These are phyloP conservation scores for Enteromius viviparus DNA, from an alignment of 2,797 vertebrate species.

Conservation along the genomic window DNA sequence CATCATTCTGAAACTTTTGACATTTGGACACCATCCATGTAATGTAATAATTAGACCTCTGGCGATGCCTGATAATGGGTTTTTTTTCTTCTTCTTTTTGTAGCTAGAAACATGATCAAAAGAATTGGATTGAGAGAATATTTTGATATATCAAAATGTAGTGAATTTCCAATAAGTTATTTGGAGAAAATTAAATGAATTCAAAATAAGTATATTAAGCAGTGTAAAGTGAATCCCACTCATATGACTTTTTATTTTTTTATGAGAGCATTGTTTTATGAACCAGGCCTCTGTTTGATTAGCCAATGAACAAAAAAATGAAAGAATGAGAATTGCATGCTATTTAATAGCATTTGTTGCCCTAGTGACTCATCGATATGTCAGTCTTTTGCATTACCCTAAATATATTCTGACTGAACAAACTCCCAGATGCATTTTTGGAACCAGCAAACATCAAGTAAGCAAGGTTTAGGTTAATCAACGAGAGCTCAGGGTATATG, in stretches of 20 bases:
- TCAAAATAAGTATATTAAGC: not conserved
- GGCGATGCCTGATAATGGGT: not conserved
- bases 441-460: too few relatives aligned
- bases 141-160: not conserved
- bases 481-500: too few relatives aligned
- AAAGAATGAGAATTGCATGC: not conserved
- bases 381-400: not conserved
- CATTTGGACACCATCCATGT: not conserved
- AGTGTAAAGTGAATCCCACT: not conserved
- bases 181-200: not conserved
- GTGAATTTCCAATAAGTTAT: not conserved
- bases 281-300: too few relatives aligned
- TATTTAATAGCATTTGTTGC: not conserved
- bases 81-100: not conserved
- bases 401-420: not conserved
- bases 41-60: not conserved
- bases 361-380: not conserved
- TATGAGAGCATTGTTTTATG: not conserved
- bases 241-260: not conserved
- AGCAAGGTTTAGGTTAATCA: too few relatives aligned
- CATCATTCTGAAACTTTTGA: not conserved
- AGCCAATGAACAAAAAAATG: not conserved
- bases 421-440: too few relatives aligned
- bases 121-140: not conserved
- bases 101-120: not conserved